Evolutionary conservation across 2,113 vertebrate species (phyloP).

Genomic region (Strix aluco): DNA sequence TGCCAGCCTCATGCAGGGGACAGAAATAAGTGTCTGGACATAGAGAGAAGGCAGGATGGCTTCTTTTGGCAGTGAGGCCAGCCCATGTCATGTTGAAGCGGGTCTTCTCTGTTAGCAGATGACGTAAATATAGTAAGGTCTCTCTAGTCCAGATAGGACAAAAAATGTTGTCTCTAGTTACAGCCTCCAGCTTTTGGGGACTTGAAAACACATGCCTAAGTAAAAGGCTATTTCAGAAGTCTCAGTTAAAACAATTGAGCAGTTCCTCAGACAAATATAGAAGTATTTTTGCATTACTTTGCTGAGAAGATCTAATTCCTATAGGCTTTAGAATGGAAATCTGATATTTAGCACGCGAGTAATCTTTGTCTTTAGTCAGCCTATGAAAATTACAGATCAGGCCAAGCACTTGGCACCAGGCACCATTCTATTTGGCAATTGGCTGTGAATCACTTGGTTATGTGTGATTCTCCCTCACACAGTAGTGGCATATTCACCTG

Average conservation of each 20-base stretch:
- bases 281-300: background rate
- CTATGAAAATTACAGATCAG: background rate
- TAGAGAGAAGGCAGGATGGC: background rate
- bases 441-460: background rate
- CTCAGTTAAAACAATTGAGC: background rate
- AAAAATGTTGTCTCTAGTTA: background rate
- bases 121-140: background rate
- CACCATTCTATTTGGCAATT: background rate
- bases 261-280: background rate
- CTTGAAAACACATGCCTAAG: background rate
- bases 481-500: background rate
- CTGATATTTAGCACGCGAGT: background rate
- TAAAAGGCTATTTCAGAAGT: background rate
- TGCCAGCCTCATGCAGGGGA: background rate
- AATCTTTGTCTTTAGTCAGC: background rate
- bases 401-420: background rate
- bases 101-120: background rate
- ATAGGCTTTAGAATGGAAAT: background rate
- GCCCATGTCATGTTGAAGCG: background rate
- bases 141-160: background rate
- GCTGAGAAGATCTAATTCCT: background rate
- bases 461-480: background rate
- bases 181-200: background rate
- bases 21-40: background rate
- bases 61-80: background rate